A percentile compares a stretch with the other conserved stretches of the same genome.
These are phyloP conservation scores for Sander lucioperca DNA, from an alignment of 2,113 vertebrate species.

Conservation along the genomic window DNA sequence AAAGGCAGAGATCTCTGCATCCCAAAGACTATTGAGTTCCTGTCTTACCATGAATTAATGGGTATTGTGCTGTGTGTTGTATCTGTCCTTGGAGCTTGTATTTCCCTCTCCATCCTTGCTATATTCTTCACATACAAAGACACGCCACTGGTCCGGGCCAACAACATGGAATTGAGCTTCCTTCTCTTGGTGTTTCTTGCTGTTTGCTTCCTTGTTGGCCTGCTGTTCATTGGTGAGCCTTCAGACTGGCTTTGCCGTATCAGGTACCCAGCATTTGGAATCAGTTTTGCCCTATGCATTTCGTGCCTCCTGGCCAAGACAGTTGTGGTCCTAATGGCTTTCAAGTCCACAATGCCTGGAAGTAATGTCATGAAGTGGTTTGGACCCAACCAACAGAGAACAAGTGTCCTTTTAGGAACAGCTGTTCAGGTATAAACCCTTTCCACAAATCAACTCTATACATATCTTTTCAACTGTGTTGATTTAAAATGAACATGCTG, in stretches of 20 bases:
- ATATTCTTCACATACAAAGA: background rate
- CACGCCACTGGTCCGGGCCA: background rate
- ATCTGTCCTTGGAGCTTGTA: background rate
- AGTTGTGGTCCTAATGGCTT: background rate
- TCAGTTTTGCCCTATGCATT: background rate
- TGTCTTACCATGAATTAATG: background rate
- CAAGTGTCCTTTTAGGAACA: constrained; percentile 76
- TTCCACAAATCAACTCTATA: background rate
- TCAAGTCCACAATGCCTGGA: background rate
- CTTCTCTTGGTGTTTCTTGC: background rate
- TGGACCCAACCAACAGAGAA: background rate
- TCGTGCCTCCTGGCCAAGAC: background rate
- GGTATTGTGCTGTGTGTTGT: background rate
- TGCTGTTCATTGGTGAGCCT: background rate
- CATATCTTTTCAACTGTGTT: background rate
- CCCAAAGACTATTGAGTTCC: background rate
- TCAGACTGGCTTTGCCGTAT: background rate
- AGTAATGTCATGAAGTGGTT: background rate
- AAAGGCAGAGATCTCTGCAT: background rate
- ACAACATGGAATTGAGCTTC: background rate
- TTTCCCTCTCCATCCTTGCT: background rate
- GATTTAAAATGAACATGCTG: background rate
- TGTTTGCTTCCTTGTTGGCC: background rate
- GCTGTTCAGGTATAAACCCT: constrained; percentile 65
- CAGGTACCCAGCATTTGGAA: background rate